Evolutionary conservation across 2,113 vertebrate genomes (phyloP).

Genomic region (Leiothrix lutea): DNA sequence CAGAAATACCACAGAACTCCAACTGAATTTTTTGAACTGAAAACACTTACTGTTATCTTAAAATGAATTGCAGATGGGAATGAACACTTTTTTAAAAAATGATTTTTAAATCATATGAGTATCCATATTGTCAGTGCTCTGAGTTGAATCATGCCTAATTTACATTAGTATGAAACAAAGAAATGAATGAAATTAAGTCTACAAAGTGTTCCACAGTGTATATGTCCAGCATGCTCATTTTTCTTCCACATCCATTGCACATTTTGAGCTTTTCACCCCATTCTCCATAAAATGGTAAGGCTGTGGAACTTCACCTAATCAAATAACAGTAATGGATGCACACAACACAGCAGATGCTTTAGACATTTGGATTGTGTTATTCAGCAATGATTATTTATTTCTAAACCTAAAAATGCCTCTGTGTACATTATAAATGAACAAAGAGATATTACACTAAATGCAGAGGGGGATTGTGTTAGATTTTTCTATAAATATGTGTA

Average conservation of each 20-base stretch:
- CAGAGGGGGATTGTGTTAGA: not conserved
- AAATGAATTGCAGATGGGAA: not conserved
- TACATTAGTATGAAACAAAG: not conserved
- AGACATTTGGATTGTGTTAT: not conserved
- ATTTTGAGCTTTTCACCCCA: not conserved
- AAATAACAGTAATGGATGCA: not conserved
- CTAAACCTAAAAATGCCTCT: not conserved
- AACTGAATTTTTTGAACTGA: not conserved
- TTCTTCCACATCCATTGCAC: not conserved
- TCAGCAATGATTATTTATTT: not conserved
- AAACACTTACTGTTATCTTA: not conserved
- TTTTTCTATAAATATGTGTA: not conserved
- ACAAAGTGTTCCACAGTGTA: not conserved
- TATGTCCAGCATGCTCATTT: not conserved
- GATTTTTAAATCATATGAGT: not conserved
- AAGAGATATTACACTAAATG: not conserved
- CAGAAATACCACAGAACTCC: not conserved
- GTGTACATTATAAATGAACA: not conserved
- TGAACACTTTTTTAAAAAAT: fast-evolving
- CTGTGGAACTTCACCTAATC: not conserved
- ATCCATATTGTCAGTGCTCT: not conserved
- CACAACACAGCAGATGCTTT: not conserved
- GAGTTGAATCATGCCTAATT: not conserved
- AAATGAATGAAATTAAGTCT: not conserved
- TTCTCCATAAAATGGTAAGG: not conserved